Evolutionary conservation across 2,797 vertebrate species (phyloP).

Genomic region (Thaleichthys pacificus): DNA sequence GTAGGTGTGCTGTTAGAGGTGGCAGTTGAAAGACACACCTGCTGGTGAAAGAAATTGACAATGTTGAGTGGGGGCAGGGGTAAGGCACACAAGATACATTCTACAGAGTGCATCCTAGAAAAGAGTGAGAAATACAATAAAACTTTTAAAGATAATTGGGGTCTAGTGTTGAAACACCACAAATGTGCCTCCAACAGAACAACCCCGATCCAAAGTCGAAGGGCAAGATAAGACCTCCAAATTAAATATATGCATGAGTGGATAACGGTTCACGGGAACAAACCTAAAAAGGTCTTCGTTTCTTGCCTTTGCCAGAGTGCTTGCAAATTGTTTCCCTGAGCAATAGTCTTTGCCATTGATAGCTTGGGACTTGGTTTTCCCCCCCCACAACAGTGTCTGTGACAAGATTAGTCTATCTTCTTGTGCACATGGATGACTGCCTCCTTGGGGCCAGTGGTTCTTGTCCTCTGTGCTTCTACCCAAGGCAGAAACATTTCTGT

Average conservation of each 20-base stretch:
- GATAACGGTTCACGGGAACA: constrained; percentile 34
- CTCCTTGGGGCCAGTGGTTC: constrained; percentile 56
- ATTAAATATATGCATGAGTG: constrained; percentile 42
- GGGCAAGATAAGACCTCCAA: constrained; percentile 29
- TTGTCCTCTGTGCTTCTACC: constrained; percentile 37
- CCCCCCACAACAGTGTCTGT: constrained; percentile 43
- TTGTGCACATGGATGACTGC: constrained; percentile 71
- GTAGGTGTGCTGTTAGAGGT: not conserved
- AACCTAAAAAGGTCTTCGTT: constrained; percentile 23
- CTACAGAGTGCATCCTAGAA: not conserved
- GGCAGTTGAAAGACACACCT: constrained; percentile 24
- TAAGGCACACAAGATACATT: constrained; percentile 1
- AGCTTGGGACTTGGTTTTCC: constrained; percentile 39
- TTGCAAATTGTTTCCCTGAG: constrained; percentile 55
- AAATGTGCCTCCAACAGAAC: constrained; percentile 13
- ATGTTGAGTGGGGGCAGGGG: constrained; percentile 1
- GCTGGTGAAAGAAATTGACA: constrained; percentile 3
- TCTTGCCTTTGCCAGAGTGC: constrained; percentile 36
- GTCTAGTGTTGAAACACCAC: constrained; percentile 13
- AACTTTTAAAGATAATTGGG: constrained; percentile 26
- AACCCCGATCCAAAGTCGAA: constrained; percentile 38
- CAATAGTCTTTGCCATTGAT: constrained; percentile 53
- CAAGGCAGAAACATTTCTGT: constrained; percentile 65
- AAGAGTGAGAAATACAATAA: constrained; percentile 13
- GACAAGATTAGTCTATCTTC: constrained; percentile 74